Percentiles rank a stretch among this genome's conserved stretches.
Evolutionary conservation across 1,140 invertebrate genomes (phyloP).

Genomic region (Diuraphis noxia): DNA sequence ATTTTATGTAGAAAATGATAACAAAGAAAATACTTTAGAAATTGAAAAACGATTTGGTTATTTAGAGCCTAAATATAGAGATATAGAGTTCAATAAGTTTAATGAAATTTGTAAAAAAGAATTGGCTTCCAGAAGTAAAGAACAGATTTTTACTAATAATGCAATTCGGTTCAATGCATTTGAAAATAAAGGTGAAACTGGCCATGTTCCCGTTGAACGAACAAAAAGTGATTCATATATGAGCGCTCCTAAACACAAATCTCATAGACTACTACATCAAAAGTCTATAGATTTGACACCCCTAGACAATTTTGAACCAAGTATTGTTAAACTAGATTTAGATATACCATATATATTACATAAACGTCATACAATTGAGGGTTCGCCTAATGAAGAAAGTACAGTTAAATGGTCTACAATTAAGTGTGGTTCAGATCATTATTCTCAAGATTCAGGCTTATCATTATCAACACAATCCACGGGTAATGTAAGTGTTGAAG

Average conservation of each 20-base stretch:
- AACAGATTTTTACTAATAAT: conserved; percentile 41
- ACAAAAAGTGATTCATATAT: conserved; percentile 81
- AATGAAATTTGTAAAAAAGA: conserved; percentile 59
- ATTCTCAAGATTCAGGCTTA: conserved; percentile 59
- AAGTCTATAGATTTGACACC: conserved; percentile 83
- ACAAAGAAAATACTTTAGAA: conserved; percentile 55
- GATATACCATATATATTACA: conserved; percentile 83
- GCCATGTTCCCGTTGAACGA: conserved; percentile 67
- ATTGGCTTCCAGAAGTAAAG: conserved; percentile 54
- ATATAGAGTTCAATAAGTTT: conserved; percentile 59
- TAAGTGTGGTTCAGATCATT: conserved; percentile 54
- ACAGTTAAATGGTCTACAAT: conserved; percentile 55
- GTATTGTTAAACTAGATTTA: conserved; percentile 62
- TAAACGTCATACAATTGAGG: conserved; percentile 81
- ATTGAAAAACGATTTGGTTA: conserved; percentile 58
- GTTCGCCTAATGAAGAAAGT: conserved; percentile 63
- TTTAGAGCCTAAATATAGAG: conserved; percentile 57
- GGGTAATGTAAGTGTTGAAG: conserved; percentile 48
- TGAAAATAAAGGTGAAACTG: conserved; percentile 51
- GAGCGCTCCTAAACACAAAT: conserved; percentile 63
- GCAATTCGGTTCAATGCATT: conserved; percentile 49
- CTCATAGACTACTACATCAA: conserved; percentile 67
- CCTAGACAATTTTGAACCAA: conserved; percentile 60
- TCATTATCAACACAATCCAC: conserved; percentile 55
- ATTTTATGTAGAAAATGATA: conserved; percentile 67